phyloP scores from a whole-genome alignment of 2,113 vertebrate species.

The Chaetodon auriga region DNA sequence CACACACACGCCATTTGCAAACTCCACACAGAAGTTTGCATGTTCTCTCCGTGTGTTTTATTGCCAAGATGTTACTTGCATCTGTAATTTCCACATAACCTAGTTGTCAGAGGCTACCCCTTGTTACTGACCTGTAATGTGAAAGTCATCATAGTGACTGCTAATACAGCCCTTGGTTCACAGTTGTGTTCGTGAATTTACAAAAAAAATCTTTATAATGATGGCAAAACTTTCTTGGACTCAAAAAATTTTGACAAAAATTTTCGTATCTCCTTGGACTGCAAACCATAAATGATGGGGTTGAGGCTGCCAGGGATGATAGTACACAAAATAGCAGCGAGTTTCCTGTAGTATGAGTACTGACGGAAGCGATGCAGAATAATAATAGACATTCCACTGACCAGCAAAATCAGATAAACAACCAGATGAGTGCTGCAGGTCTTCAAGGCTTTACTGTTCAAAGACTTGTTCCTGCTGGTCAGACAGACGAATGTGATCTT shows the following conservation, averaged over 20 bases:
- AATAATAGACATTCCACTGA: slow-evolving; percentile 25
- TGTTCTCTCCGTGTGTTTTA: too few species aligned
- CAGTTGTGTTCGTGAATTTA: too few species aligned
- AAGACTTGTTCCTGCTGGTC: background rate
- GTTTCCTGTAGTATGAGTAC: background rate
- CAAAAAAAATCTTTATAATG: too few species aligned
- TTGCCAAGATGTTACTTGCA: too few species aligned
- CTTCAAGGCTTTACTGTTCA: background rate
- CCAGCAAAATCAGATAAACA: slow-evolving; percentile 64
- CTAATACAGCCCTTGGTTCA: too few species aligned
- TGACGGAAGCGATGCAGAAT: slow-evolving; percentile 5
- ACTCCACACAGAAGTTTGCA: too few species aligned
- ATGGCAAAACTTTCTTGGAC: background rate
- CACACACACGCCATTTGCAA: too few species aligned
- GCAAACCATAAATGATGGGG: slow-evolving; percentile 72
- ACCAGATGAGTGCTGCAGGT: slow-evolving; percentile 74
- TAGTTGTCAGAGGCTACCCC: too few species aligned
- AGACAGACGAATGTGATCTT: background rate
- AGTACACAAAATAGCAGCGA: slow-evolving; percentile 53
- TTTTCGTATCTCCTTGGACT: slow-evolving; percentile 60
- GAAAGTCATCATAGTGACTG: too few species aligned
- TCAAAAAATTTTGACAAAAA: background rate
- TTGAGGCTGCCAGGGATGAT: slow-evolving; percentile 70
- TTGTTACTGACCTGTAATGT: too few species aligned
- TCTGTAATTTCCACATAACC: too few species aligned